Percentiles rank a stretch among this genome's conserved stretches.
Conservation (phyloP, 2,113 vertebrate species). For the Ranitomeya variabilis region DNA sequence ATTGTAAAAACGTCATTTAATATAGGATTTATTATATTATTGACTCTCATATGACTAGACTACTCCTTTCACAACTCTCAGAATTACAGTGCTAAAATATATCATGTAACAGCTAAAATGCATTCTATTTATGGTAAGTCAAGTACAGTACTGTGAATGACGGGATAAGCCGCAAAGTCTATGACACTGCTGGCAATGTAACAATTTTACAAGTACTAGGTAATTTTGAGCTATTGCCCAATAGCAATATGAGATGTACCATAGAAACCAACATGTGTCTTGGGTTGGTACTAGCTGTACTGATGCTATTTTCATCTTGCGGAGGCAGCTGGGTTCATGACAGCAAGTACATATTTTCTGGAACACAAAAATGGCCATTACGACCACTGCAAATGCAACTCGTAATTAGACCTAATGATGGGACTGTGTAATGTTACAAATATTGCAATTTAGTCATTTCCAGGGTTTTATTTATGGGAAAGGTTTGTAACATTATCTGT, state of each 20-base stretch:
- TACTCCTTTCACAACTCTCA: neutral
- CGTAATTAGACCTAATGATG: conserved; percentile 69
- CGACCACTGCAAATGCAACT: conserved; percentile 64
- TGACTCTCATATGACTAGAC: neutral
- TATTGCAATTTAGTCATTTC: conserved; percentile 69
- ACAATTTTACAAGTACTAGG: conserved; percentile 25
- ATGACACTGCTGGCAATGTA: conserved; percentile 23
- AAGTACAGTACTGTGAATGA: neutral
- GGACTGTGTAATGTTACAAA: conserved; percentile 68
- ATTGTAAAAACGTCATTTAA: neutral
- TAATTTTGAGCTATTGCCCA: conserved; percentile 30
- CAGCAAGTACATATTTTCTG: conserved; percentile 60
- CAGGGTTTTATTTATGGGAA: conserved; percentile 61
- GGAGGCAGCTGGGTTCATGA: conserved; percentile 59
- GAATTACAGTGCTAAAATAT: neutral
- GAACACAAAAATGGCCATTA: conserved; percentile 63
- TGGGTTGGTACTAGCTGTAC: conserved; percentile 22
- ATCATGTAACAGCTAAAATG: neutral
- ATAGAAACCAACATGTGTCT: neutral
- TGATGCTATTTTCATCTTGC: conserved; percentile 63
- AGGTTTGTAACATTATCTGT: conserved; percentile 67
- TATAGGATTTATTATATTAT: neutral
- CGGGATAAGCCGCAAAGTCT: conserved; percentile 37
- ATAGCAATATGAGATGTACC: conserved; percentile 11
- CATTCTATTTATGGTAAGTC: conserved; percentile 24